These are phyloP conservation scores for Boloria euphrosyne DNA, from an alignment of 2,888 invertebrate species.

Conservation along the genomic window DNA sequence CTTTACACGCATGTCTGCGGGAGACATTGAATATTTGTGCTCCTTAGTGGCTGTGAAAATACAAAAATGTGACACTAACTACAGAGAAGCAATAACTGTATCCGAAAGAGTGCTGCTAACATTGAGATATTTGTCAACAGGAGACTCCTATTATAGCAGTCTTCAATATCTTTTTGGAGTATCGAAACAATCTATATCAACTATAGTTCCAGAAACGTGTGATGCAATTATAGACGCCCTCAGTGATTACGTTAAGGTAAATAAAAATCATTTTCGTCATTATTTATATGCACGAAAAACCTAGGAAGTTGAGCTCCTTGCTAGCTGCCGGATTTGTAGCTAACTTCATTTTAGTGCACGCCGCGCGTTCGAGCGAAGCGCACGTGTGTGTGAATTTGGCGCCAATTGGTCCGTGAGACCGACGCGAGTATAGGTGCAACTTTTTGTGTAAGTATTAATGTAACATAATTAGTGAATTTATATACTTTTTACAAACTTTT, in stretches of 20 bases:
- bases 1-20: too few species aligned
- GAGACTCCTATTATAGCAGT: constrained; percentile 19
- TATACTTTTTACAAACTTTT: too few species aligned
- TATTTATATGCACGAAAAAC: constrained; percentile 3
- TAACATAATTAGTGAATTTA: not conserved
- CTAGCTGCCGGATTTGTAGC: constrained; percentile 5
- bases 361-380: not conserved
- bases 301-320: not conserved
- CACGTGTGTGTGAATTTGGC: constrained; percentile 1
- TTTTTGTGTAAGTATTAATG: constrained; percentile 22
- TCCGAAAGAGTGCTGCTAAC: constrained; percentile 14
- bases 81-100: too few species aligned
- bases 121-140: constrained; percentile 23
- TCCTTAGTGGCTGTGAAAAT: too few species aligned
- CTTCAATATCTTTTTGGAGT: constrained; percentile 22
- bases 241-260: too few species aligned
- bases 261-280: not conserved
- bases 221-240: constrained; percentile 11
- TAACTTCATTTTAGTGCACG: constrained; percentile 6
- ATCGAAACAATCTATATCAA: constrained; percentile 17
- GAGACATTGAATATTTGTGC: too few species aligned
- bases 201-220: constrained; percentile 15
- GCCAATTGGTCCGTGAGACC: too few species aligned
- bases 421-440: too few species aligned
- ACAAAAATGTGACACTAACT: too few species aligned